Base-by-base conservation (phyloP, 2,888 invertebrate genomes). In the Drosophila robusta region DNA sequence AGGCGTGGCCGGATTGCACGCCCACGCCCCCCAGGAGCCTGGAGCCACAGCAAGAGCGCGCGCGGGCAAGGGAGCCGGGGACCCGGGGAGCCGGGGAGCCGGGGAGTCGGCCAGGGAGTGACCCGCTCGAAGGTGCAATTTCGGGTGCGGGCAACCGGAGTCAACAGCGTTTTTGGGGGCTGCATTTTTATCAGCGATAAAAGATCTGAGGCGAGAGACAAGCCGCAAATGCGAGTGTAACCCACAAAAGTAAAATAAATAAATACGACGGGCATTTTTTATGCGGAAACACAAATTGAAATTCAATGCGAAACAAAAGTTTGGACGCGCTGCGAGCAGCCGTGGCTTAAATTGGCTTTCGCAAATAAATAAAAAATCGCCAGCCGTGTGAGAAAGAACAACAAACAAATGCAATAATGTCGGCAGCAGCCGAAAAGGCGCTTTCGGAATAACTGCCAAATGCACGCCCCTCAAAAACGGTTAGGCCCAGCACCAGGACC, bases 241-340 rank as follows among this genome's bases (percentile, higher is more conserved):
- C 74, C 85, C 76, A 84, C 72, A 70, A 83, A 82, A 34, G 34
- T 12, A 34, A 34, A 34, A 34, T 34, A 34, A 83, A 84, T 73
- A 80, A 85, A 80, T 74, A 82, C 74, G 75, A 73, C 36, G 77
- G 70, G 80, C 79, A 82, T 81, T 82, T 84, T 84, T 84, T 84
- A 84, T 86, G 85, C 82, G 87, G 85, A 87, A 86, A 87, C 85
- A 88, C 80, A 89, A 89, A 89, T 89, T 83, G 89, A 86, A 89
- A 88, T 87, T 88, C 84, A 89, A 83, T 81, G 81, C 81, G 79
- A 79, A 69, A 75, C 82, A 77, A 77, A 80, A 71, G 71, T 77
- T 69, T 45, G 26, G 61, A 56, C 62, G 58, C 61, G 72, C 50
- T 72, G 51, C 14, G 11, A 9, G 26, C 16, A 29, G 52, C 51